Evolutionary conservation across 2,113 vertebrate species (phyloP).

Genomic region (Scopus umbretta): DNA sequence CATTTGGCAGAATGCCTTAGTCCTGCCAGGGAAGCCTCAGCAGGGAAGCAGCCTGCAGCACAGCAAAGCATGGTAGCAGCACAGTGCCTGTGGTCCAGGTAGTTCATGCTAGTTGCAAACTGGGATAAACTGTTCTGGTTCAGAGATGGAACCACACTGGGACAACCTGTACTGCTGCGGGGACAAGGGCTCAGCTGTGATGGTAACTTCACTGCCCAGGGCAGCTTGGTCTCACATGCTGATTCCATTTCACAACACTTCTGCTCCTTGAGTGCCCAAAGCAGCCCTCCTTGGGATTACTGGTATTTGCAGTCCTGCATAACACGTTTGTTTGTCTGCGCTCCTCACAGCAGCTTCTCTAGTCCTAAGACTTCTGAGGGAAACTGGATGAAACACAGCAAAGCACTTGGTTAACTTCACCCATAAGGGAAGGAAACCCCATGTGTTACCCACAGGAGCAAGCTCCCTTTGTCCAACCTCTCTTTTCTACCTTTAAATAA

Average conservation of each 20-base stretch:
- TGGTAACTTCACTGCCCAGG: background rate
- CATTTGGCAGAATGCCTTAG: background rate
- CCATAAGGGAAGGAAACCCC: background rate
- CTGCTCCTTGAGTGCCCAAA: background rate
- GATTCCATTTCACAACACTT: background rate
- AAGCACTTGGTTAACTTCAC: background rate
- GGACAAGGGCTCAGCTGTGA: background rate
- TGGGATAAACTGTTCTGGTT: background rate
- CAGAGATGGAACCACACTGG: background rate
- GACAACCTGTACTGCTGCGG: background rate
- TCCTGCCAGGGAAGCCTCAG: too few species aligned
- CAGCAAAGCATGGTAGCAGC: rapidly evolving
- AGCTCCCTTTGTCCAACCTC: background rate
- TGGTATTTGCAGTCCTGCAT: background rate
- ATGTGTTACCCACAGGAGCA: background rate
- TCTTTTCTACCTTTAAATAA: background rate
- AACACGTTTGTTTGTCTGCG: background rate
- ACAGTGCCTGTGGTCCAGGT: background rate
- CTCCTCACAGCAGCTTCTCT: background rate
- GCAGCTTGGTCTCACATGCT: background rate
- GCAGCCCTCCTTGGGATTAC: background rate
- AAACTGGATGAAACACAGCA: background rate
- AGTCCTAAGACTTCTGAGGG: background rate
- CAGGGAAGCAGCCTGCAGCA: background rate
- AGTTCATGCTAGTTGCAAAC: background rate